Conservation (phyloP, 2,888 invertebrate genomes). For the Boloria euphrosyne region DNA sequence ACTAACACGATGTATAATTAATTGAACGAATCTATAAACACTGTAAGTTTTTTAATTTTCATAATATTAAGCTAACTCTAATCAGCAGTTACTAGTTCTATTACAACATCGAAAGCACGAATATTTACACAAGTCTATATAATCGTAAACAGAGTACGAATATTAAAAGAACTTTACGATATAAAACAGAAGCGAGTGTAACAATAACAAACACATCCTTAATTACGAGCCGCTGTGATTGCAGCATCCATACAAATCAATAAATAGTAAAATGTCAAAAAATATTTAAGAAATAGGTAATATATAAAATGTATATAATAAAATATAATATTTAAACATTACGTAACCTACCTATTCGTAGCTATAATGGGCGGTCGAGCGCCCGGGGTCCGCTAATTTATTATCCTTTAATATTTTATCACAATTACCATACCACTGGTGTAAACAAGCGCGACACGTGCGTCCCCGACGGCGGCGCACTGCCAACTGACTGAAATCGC, state of each 20-base stretch:
- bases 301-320: conserved; percentile 19
- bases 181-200: conserved; percentile 37
- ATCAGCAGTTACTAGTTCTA: no score
- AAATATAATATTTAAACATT: conserved; percentile 44
- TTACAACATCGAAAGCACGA: no score
- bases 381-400: conserved; percentile 55
- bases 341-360: conserved; percentile 71
- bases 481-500: conserved; percentile 70
- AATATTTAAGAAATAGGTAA: conserved; percentile 12
- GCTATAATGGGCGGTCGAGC: conserved; percentile 56
- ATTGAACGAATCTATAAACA: no score
- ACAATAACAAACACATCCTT: conserved; percentile 38
- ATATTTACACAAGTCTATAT: no score
- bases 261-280: conserved; percentile 16
- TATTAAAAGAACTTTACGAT: conserved; percentile 28
- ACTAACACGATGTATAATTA: no score
- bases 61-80: no score
- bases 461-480: conserved; percentile 64
- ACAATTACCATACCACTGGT: conserved; percentile 76
- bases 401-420: conserved; percentile 58
- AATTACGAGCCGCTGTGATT: conserved; percentile 23
- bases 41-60: no score
- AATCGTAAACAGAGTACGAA: not conserved
- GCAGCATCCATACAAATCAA: conserved; percentile 22
- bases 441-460: conserved; percentile 50